phyloP scores from a whole-genome alignment of 2,113 vertebrate genomes.

The Tetraodon nigroviridis region DNA sequence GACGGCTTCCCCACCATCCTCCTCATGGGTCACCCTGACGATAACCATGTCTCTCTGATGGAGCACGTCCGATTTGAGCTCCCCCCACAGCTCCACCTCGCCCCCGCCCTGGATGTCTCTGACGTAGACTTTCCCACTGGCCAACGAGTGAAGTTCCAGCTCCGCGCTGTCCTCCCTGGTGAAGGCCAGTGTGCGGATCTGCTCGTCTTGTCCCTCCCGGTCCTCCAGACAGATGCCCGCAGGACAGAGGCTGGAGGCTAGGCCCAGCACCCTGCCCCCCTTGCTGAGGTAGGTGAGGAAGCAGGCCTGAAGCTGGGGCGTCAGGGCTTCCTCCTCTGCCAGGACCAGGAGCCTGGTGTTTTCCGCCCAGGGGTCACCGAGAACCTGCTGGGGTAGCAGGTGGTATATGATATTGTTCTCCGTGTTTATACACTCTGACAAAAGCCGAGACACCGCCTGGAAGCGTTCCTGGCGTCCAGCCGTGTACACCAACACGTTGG shows the following conservation, averaged over 20 bases:
- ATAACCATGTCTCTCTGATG: constrained; percentile 72
- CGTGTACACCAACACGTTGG: constrained; percentile 86
- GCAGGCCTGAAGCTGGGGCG: constrained; percentile 60
- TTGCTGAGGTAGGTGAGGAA: constrained; percentile 80
- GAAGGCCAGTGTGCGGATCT: constrained; percentile 73
- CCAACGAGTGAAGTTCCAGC: constrained; percentile 72
- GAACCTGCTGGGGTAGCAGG: constrained; percentile 74
- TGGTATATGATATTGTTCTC: constrained; percentile 82
- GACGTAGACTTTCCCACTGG: constrained; percentile 74
- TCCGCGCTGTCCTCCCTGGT: constrained; percentile 65
- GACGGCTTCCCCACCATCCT: constrained; percentile 81
- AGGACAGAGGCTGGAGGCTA: constrained; percentile 76
- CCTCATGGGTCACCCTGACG: constrained; percentile 75
- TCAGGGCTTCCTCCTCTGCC: constrained; percentile 70
- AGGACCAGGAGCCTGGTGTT: constrained; percentile 82
- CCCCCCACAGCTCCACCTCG: constrained; percentile 73
- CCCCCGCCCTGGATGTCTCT: constrained; percentile 45
- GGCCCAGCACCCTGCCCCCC: constrained; percentile 83
- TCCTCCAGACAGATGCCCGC: constrained; percentile 70
- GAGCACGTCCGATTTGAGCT: constrained; percentile 56
- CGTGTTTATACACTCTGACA: constrained; percentile 76
- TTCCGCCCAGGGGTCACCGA: constrained; percentile 85
- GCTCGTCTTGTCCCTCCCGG: constrained; percentile 33
- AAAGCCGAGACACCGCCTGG: constrained; percentile 59
- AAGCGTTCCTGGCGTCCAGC: constrained; percentile 67